Evolutionary conservation across 2,113 vertebrate species (phyloP), one percentile per base, ranked within the genome.

Genomic region (Erpornis zantholeuca): DNA sequence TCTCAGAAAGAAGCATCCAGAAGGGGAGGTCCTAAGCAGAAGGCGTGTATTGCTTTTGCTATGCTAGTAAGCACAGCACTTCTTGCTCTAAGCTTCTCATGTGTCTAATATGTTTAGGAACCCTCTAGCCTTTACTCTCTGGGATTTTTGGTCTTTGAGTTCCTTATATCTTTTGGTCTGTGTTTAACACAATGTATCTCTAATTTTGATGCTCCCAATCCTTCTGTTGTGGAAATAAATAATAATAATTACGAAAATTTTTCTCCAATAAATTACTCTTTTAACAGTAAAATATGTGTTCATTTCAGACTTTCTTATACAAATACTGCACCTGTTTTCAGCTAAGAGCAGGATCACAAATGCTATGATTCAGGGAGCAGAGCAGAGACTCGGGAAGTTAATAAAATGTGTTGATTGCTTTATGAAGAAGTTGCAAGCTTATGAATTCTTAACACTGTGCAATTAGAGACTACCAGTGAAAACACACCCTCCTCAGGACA

Each of bases 381-480:
- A 80, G 23, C 18, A 56, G 50, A 65, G 59, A 60, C n/a, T 87
- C 60, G 28, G 53, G 29, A 87, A 93, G 82, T 92, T 86, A 96
- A 92, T 93, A 96, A 95, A 96, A 95, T n/a, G 35, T 77, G 45
- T 94, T 97, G 86, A 92, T 95, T 95, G 47, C 69, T 96, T 94
- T 93, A 89, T 95, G 92, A 88, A 92, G 64, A 95, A 89, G 65
- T 75, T 88, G 45, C 68, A 95, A 94, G 50, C 49, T 88, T 94
- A 56, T 88, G 70, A 96, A 96, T 94, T 38, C 77, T 96, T 94
- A 96, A 94, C 83, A 36, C 7, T n/a, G 45, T 92, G 75, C 75
- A 94, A 94, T 93, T 96, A 86, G 88, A 77, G 45, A 89, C 82
- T 97, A 70, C 70, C 36, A 71, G 80, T 77, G 59, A 90, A 96